A percentile compares a stretch with the other conserved stretches of the same genome.
Evolutionary conservation across 2,888 invertebrate species (phyloP).

Genomic region (Xanthorhoe spadicearia): DNA sequence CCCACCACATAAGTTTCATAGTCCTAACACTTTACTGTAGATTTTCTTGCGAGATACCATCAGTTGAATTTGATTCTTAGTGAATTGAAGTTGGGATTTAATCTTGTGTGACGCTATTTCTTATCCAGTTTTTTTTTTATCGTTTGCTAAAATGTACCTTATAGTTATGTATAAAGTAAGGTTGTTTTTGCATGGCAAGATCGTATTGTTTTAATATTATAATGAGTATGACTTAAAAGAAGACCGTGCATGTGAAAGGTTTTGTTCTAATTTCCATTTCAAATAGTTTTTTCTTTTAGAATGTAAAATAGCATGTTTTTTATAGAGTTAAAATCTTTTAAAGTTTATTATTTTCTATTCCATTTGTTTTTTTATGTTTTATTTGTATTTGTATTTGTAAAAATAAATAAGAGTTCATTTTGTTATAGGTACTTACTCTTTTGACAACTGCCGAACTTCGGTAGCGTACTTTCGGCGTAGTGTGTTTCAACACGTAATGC

Average conservation of each 20-base stretch:
- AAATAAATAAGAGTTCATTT: too few relatives aligned
- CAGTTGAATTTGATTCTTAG: constrained; percentile 50
- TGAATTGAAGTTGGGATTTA: constrained; percentile 31
- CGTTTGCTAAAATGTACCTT: background rate
- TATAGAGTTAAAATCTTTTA: background rate
- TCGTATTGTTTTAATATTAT: constrained; percentile 63
- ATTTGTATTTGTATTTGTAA: too few relatives aligned
- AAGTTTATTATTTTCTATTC: too few relatives aligned
- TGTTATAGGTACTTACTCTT: too few relatives aligned
- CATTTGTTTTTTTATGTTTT: too few relatives aligned
- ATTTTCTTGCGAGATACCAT: constrained; percentile 40
- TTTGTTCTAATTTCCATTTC: constrained; percentile 50
- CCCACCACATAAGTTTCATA: constrained; percentile 27
- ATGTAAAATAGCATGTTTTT: constrained; percentile 6
- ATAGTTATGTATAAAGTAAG: constrained; percentile 28
- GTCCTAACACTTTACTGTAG: constrained; percentile 31
- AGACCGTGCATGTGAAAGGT: constrained; percentile 59
- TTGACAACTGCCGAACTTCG: too few relatives aligned
- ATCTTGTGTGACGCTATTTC: constrained; percentile 38
- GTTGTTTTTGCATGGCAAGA: constrained; percentile 35
- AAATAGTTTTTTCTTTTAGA: constrained; percentile 39
- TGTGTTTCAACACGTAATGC: too few relatives aligned
- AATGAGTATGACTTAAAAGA: constrained; percentile 62
- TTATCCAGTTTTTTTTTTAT: constrained; percentile 19
- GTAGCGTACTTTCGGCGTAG: too few relatives aligned